These are phyloP conservation scores for Gambusia holbrooki DNA, from an alignment of 2,113 vertebrate species.

Conservation along the genomic window DNA sequence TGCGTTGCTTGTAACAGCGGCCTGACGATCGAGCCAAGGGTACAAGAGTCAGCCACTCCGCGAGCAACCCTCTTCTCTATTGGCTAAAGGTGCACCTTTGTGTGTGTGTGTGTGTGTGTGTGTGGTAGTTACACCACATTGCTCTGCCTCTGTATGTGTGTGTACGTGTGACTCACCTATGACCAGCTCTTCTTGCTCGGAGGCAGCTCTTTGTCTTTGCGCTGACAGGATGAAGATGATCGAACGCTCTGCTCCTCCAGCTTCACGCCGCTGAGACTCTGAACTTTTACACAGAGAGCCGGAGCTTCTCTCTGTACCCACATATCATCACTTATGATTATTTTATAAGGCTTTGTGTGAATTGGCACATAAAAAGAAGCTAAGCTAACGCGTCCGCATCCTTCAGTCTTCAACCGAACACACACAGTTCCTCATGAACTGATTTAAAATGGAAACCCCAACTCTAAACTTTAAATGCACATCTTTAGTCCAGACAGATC, in stretches of 20 bases:
- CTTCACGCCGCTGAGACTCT: constrained; percentile 56
- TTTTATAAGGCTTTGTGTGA: constrained; percentile 1
- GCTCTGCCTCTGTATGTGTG: constrained; percentile 6
- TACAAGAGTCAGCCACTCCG: constrained; percentile 49
- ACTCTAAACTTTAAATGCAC: not conserved
- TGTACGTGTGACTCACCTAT: constrained; percentile 64
- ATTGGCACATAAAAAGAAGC: not conserved
- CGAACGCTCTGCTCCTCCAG: constrained; percentile 47
- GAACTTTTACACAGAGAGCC: constrained; percentile 27
- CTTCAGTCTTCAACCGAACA: not conserved
- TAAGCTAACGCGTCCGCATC: not conserved
- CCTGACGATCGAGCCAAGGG: constrained; percentile 79
- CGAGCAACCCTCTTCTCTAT: constrained; percentile 46
- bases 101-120: constrained; percentile 28
- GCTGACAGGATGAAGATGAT: constrained; percentile 77
- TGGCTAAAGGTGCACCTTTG: constrained; percentile 1
- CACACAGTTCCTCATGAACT: not conserved
- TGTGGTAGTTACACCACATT: not conserved
- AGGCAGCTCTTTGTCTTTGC: constrained; percentile 78
- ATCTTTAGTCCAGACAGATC: too few relatives aligned
- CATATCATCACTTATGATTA: constrained; percentile 10
- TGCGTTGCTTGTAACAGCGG: constrained; percentile 60
- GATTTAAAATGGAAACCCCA: not conserved
- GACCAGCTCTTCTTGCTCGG: constrained; percentile 64
- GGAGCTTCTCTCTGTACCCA: constrained; percentile 19